Percentiles rank a stretch among this genome's conserved stretches.
Evolutionary conservation across 2,888 invertebrate species (phyloP).

Genomic region (Heliconius aoede): DNA sequence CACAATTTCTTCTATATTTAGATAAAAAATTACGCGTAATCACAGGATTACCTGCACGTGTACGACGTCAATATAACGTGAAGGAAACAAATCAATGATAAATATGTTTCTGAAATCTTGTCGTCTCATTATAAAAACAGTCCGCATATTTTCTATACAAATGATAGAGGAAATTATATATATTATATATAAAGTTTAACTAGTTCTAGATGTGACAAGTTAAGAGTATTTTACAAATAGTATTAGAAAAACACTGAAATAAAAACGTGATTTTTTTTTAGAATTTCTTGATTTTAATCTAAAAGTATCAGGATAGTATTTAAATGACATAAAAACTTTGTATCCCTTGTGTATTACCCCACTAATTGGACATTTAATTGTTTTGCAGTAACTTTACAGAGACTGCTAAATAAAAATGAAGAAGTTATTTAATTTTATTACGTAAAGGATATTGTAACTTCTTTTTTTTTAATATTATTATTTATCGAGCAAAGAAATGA

Average conservation of each 20-base stretch:
- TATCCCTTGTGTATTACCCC: neutral
- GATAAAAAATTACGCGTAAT: constrained; percentile 51
- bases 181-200: neutral
- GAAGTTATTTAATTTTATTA: neutral
- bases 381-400: constrained; percentile 2
- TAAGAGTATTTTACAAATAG: neutral
- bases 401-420: neutral
- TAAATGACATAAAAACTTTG: neutral
- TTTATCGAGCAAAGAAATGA: too few relatives aligned
- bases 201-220: neutral
- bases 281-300: too few relatives aligned
- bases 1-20: constrained; percentile 54
- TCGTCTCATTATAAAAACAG: neutral
- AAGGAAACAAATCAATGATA: constrained; percentile 15
- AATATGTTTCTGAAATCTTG: neutral
- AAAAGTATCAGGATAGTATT: too few relatives aligned
- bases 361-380: constrained; percentile 27
- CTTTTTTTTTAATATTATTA: too few relatives aligned
- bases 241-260: too few relatives aligned
- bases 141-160: neutral
- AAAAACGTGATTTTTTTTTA: too few relatives aligned
- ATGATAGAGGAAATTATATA: neutral
- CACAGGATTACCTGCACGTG: constrained; percentile 68
- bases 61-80: constrained; percentile 50
- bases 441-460: neutral